A percentile compares a stretch with the other conserved stretches of the same genome.
Evolutionary conservation across 1,140 invertebrate genomes (phyloP).

Genomic region (Mesaphorura yosii): DNA sequence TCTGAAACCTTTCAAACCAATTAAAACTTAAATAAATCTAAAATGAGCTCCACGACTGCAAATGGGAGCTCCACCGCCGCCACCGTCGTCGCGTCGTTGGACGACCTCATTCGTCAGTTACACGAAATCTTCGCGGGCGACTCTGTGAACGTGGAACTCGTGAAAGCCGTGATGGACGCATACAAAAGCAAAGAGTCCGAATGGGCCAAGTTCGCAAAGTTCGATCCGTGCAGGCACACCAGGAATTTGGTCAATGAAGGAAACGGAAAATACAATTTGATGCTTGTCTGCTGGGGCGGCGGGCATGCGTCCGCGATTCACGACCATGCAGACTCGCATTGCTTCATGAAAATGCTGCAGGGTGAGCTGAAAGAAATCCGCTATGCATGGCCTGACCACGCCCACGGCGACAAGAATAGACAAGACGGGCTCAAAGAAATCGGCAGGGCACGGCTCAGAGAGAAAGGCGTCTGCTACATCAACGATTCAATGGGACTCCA

Average conservation of each 20-base stretch:
- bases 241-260: slow-evolving; percentile 84
- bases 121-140: slow-evolving; percentile 62
- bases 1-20: too few species aligned
- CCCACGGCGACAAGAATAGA: slow-evolving; percentile 11
- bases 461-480: slow-evolving; percentile 84
- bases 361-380: slow-evolving; percentile 50
- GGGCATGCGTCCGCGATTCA: slow-evolving; percentile 93
- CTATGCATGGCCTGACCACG: slow-evolving; percentile 60
- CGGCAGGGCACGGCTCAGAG: slow-evolving; percentile 48
- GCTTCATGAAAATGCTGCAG: slow-evolving; percentile 78
- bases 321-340: slow-evolving; percentile 90
- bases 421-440: slow-evolving; percentile 43
- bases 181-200: slow-evolving; percentile 81
- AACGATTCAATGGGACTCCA: slow-evolving; percentile 91
- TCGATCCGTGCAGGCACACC: slow-evolving; percentile 83
- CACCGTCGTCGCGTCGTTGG: too few species aligned
- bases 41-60: too few species aligned
- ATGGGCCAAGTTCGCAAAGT: slow-evolving; percentile 91
- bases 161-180: slow-evolving; percentile 65
- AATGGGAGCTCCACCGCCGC: too few species aligned
- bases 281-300: slow-evolving; percentile 94
- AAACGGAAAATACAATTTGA: slow-evolving; percentile 95
- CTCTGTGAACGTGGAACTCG: slow-evolving; percentile 74
- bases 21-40: too few species aligned
- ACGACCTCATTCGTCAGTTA: slow-evolving; percentile 59